phyloP scores from a whole-genome alignment of 2,888 invertebrate species.

The Heliconius cydno region DNA sequence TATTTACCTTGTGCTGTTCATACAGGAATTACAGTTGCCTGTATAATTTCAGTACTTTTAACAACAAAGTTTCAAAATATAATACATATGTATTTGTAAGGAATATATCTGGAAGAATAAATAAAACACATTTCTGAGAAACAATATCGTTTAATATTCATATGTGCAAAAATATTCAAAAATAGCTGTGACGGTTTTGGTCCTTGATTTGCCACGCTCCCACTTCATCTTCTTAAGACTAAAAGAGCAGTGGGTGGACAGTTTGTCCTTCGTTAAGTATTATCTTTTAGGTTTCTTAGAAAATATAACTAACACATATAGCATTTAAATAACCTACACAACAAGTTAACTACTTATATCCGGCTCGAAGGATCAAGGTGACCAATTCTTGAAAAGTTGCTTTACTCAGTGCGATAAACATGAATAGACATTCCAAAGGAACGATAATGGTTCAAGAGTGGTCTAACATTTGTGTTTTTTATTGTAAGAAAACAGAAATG shows the following conservation, averaged over 20 bases:
- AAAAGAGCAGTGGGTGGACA: slow-evolving; percentile 57
- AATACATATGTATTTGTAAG: not conserved
- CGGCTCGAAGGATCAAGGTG: slow-evolving; percentile 45
- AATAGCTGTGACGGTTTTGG: slow-evolving; percentile 58
- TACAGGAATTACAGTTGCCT: slow-evolving; percentile 9
- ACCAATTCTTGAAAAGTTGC: slow-evolving; percentile 36
- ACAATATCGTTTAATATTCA: slow-evolving; percentile 12
- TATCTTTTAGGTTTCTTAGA: slow-evolving; percentile 45
- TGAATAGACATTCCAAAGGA: slow-evolving; percentile 32
- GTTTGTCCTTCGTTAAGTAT: slow-evolving; percentile 51
- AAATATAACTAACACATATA: slow-evolving; percentile 39
- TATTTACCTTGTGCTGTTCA: slow-evolving; percentile 37
- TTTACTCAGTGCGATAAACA: slow-evolving; percentile 31
- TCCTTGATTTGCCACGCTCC: slow-evolving; percentile 53
- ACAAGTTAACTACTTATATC: slow-evolving; percentile 37
- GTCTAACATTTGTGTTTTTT: slow-evolving; percentile 14
- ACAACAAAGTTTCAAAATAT: not conserved
- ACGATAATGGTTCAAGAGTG: slow-evolving; percentile 20
- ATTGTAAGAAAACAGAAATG: slow-evolving; percentile 4
- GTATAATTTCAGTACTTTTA: not conserved
- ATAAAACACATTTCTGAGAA: slow-evolving; percentile 5
- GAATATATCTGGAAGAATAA: not conserved
- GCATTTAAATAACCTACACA: slow-evolving; percentile 22
- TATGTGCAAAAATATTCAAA: slow-evolving; percentile 36
- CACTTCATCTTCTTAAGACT: slow-evolving; percentile 59